Evolutionary conservation across 2,113 vertebrate genomes (phyloP).

Genomic region (Perca flavescens): DNA sequence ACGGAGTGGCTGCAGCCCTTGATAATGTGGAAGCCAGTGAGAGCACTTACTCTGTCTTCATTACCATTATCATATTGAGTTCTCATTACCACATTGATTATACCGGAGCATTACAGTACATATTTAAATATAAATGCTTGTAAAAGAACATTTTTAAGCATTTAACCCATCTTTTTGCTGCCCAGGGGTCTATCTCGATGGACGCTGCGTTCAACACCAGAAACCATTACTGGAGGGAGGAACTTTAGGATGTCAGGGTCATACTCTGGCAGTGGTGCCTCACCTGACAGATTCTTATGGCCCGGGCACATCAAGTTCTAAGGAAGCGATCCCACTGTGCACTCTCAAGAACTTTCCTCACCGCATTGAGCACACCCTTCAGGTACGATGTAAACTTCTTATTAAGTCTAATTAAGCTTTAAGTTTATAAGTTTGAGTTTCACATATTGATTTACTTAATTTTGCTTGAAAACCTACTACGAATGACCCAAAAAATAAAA

Average conservation of each 20-base stretch:
- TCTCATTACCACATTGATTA: background rate
- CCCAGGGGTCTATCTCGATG: conserved; percentile 87
- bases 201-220: conserved; percentile 81
- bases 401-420: background rate
- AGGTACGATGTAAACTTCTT: conserved; percentile 79
- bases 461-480: background rate
- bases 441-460: background rate
- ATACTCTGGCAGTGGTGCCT: conserved; percentile 86
- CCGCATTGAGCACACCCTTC: conserved; percentile 88
- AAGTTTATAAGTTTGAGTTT: background rate
- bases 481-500: background rate
- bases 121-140: background rate
- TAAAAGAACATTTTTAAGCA: background rate
- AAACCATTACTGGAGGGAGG: conserved; percentile 90
- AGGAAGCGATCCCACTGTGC: conserved; percentile 82
- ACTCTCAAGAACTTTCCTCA: conserved; percentile 89
- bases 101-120: background rate
- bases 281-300: conserved; percentile 82
- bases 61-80: too few relatives aligned
- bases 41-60: conserved; percentile 41
- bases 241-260: conserved; percentile 85
- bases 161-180: conserved; percentile 6
- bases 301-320: accelerated
- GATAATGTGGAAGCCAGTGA: conserved; percentile 91
- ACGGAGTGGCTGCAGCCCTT: conserved; percentile 88